These are phyloP conservation scores for Folsomia manolachei DNA, from an alignment of 2,888 invertebrate species.

Conservation along the genomic window DNA sequence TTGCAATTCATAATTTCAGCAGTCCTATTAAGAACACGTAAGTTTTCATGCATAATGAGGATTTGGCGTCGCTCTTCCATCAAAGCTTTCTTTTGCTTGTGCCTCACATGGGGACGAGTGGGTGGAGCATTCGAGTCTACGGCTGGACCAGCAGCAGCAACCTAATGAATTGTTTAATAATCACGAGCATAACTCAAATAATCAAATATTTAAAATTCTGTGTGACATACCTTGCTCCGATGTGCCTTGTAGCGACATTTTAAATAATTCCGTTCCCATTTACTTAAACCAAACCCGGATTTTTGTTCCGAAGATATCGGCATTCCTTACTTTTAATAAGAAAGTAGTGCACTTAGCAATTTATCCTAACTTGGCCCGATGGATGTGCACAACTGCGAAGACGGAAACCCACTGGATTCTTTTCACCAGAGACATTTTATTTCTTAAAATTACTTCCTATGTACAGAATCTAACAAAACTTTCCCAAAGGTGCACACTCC, in stretches of 20 bases:
- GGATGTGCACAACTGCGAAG: not conserved
- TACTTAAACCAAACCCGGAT: slow-evolving; percentile 38
- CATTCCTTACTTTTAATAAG: slow-evolving; percentile 19
- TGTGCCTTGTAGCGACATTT: slow-evolving; percentile 45
- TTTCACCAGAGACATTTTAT: not conserved
- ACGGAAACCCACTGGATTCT: not conserved
- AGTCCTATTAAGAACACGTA: slow-evolving; percentile 44
- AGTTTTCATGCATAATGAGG: slow-evolving; percentile 46
- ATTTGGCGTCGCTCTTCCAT: slow-evolving; percentile 44
- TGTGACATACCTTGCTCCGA: slow-evolving; percentile 41
- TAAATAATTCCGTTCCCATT: slow-evolving; percentile 49
- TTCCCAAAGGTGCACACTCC: not conserved
- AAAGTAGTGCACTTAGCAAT: too few relatives aligned
- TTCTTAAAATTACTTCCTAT: not conserved
- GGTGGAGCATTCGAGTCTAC: slow-evolving; percentile 45
- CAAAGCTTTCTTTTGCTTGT: slow-evolving; percentile 46
- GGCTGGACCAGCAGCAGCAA: slow-evolving; percentile 45
- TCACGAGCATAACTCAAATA: not conserved
- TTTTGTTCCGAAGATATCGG: slow-evolving; percentile 46
- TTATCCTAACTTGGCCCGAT: not conserved
- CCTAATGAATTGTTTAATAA: slow-evolving; percentile 26
- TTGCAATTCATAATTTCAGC: slow-evolving; percentile 40
- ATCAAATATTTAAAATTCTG: not conserved
- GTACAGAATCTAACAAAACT: too few relatives aligned
- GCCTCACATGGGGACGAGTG: slow-evolving; percentile 43